A percentile compares a stretch with the other conserved stretches of the same genome.
These are phyloP conservation scores for Allobates femoralis DNA, from an alignment of 2,797 vertebrate genomes.

Conservation along the genomic window DNA sequence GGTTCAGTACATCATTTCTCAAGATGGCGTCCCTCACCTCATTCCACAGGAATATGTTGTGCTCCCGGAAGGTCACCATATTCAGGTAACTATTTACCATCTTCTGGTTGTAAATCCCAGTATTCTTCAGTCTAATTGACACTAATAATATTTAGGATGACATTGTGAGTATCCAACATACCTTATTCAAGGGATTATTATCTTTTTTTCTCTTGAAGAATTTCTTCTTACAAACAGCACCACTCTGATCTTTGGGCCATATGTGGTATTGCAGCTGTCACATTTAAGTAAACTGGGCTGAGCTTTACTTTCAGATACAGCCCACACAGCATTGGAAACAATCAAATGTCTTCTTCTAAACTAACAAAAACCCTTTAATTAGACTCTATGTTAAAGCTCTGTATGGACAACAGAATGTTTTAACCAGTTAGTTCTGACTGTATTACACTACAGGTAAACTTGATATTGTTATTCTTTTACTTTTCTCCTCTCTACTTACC, in stretches of 20 bases:
- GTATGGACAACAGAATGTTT: too few species aligned
- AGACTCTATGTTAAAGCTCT: too few species aligned
- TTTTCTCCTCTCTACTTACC: not conserved
- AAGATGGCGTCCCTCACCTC: constrained; percentile 92
- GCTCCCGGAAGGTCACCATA: constrained; percentile 93
- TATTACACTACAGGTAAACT: too few species aligned
- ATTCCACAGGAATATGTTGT: constrained; percentile 96
- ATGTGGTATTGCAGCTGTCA: not conserved
- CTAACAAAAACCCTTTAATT: too few species aligned
- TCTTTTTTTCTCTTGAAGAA: too few species aligned
- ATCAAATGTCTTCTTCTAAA: too few species aligned
- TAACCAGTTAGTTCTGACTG: too few species aligned
- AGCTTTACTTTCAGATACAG: too few species aligned
- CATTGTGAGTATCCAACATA: not conserved
- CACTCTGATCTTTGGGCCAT: not conserved
- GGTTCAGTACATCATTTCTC: constrained; percentile 98
- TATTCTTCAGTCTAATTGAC: not conserved
- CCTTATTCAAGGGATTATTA: not conserved
- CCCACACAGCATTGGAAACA: too few species aligned
- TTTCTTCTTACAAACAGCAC: not conserved
- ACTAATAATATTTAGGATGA: not conserved
- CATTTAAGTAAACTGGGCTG: too few species aligned
- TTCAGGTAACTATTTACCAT: constrained; percentile 81
- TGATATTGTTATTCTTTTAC: too few species aligned
- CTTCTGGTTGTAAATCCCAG: not conserved